These are phyloP conservation scores for Drosophila pectinifera DNA, from an alignment of 1,140 invertebrate genomes.

Conservation along the genomic window DNA sequence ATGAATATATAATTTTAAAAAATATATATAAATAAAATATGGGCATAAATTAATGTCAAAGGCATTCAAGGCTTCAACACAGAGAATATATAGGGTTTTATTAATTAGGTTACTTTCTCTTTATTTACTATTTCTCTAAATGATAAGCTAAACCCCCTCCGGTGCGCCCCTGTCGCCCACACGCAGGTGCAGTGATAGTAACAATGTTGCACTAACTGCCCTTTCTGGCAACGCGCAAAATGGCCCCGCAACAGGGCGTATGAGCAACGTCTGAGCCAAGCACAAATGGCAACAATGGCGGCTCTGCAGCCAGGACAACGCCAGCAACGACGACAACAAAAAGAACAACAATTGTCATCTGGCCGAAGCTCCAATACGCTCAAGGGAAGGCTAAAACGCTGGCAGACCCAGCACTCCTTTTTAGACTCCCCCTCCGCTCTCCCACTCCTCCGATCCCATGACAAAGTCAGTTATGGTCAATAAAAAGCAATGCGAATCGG, in stretches of 20 bases:
- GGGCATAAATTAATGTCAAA: too few species aligned
- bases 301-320: conserved; percentile 3
- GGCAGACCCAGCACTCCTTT: conserved; percentile 1
- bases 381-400: conserved; percentile 28
- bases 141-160: background rate
- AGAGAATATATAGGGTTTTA: too few species aligned
- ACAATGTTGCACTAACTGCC: conserved; percentile 68
- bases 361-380: conserved; percentile 44
- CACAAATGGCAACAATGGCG: conserved; percentile 32
- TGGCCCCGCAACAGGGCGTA: conserved; percentile 70
- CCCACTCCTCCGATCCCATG: conserved; percentile 27
- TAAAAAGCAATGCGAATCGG: conserved; percentile 75
- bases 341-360: conserved; percentile 43
- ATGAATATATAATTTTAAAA: too few species aligned
- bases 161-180: conserved; percentile 9
- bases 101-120: too few species aligned
- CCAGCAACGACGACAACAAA: conserved; percentile 19
- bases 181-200: conserved; percentile 59
- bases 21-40: too few species aligned
- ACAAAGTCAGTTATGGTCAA: conserved; percentile 83
- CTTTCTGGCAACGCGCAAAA: conserved; percentile 70
- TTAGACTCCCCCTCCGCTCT: too few species aligned
- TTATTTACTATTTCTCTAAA: too few species aligned
- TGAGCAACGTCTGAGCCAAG: conserved; percentile 56
- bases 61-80: too few species aligned